Base-by-base conservation (phyloP, 92 coral and sea anemone genomes). In the Diadumene lineata region DNA sequence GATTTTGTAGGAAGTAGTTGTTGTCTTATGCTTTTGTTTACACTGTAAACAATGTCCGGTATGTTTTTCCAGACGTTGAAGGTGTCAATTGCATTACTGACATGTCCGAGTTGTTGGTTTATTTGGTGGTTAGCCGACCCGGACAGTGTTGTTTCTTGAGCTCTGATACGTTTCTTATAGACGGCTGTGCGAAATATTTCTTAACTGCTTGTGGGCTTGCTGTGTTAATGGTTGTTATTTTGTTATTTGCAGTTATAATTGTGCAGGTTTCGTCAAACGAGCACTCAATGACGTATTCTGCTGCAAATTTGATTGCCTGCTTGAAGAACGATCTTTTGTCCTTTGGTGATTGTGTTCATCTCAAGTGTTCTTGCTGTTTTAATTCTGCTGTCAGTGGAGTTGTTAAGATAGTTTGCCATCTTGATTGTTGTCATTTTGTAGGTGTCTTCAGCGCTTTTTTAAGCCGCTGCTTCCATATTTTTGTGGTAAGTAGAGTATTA, bases 121-220 rank as follows among this genome's bases (percentile, higher is more conserved):
- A 44, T 18, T 43, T 69, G 3, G 4, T 69, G 11, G 74, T 69
- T 15, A 19, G 61, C 11, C 7, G 29, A 34, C 74, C 63, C 19
- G 44, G 66, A 56, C 74, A 69, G 22, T 44, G 2, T 50, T 50
- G 74, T 2, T 69, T 13, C 44, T 43, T 31, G 11, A 69, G 13
- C 21, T 69, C 62, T 34, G 61, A 28, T 50, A 58, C 18, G 61
- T 69, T 34, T 69, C 6, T 38, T 24, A 26, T 43, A 11, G 2
- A 69, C 33, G 26, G 44, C 61, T 3, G 58, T 17, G 29, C 57
- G 18, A 4, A 69, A 28, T 1, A 0, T 64, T 25, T 64, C 69
- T 64, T 64, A 38, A 64, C 31, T 31, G 69, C 69, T 64, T 64
- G 69, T 10, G 69, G 38, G 38, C 43, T 64, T 6, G 69, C 69